Evolutionary conservation across 23 tunicate genomes (phyloP), one percentile per base, ranked within the genome.

Genomic region (Trididemnum nubilum): DNA sequence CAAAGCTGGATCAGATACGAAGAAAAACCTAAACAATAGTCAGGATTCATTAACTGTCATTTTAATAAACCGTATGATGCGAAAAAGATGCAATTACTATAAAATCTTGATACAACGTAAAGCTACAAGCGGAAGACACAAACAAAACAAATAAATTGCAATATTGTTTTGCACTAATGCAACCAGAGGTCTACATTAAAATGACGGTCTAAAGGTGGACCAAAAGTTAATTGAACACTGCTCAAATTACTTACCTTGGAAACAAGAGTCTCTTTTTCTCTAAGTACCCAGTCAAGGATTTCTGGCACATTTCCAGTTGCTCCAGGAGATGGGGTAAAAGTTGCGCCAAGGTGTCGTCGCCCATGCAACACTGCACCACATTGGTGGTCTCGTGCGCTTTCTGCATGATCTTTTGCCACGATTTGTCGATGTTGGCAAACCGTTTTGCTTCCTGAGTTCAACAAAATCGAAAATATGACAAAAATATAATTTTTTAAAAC

Each of bases 351-450:
- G 96, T 96, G 81, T 96, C 99, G 40, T 96, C 99, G 18, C 99
- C 99, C 90, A 87, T 91, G 77, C 99, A 96, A 77, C 99, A 96
- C 77, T 96, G 96, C 36, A 96, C 99, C 33, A 96, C 92, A 65
- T 96, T 96, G 39, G 99, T 96, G 81, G 88, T 96, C 78, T 96
- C 99, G 90, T 96, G 99, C 0, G 99, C 99, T 73, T 96, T 96
- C 85, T 96, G 99, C 99, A 96, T 96, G 76, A 96, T 96, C 83
- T 96, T 96, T 82, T 96, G 99, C 99, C 99, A 96, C 23, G 95
- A 88, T 64, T 96, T 96, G 82, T 96, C 99, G 92, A 96, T 96
- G 89, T 96, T 96, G 4, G 86, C 85, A 34, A 96, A 96, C 44
- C 99, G 44, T 87, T 96, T 96, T 38, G 99, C 97, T 84, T 96